These are phyloP conservation scores for Hylyphantes graminicola DNA, from an alignment of 1,140 invertebrate species.

Conservation along the genomic window DNA sequence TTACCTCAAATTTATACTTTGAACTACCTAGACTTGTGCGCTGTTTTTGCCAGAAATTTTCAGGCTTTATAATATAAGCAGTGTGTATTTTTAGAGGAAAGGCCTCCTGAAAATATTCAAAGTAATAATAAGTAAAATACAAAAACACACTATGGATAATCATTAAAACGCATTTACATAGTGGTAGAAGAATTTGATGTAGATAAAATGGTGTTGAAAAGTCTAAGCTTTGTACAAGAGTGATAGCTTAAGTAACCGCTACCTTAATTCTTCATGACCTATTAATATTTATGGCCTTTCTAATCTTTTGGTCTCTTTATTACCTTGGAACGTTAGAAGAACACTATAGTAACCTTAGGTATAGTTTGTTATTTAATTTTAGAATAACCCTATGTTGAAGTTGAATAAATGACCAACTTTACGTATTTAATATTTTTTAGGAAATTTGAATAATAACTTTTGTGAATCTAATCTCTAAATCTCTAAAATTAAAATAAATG, in stretches of 20 bases:
- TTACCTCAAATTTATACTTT: slow-evolving; percentile 99
- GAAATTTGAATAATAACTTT: background rate
- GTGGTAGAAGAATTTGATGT: no score
- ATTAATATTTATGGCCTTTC: no score
- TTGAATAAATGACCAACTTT: background rate
- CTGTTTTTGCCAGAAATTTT: slow-evolving; percentile 99
- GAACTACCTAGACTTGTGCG: slow-evolving; percentile 94
- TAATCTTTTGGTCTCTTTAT: no score
- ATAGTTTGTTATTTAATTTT: no score
- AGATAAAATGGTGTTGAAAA: no score
- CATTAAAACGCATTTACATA: background rate
- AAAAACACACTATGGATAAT: background rate
- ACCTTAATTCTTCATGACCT: no score
- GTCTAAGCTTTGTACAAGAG: no score
- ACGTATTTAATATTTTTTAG: background rate
- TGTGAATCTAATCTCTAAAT: background rate
- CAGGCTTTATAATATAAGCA: slow-evolving; percentile 96
- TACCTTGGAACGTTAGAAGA: no score
- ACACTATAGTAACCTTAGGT: no score
- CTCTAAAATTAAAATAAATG: background rate
- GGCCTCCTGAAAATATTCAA: slow-evolving; percentile 76
- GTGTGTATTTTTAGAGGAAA: slow-evolving; percentile 88
- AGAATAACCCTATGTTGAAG: background rate
- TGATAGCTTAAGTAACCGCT: no score
- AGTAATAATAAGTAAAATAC: background rate